Evolutionary conservation across 2,797 vertebrate genomes (phyloP).

Genomic region (Falco naumanni): DNA sequence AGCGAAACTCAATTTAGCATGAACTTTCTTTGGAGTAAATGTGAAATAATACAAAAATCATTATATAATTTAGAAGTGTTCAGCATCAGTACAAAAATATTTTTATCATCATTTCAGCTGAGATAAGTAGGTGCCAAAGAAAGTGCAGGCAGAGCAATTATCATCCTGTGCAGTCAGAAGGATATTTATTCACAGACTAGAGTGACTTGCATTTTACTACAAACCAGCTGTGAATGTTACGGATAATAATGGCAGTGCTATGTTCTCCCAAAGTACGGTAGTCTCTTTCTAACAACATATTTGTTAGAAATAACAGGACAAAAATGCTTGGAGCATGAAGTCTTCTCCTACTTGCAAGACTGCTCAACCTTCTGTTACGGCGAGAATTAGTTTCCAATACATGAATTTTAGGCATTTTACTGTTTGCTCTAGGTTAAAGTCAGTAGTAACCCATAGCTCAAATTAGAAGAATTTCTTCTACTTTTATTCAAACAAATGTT

Average conservation of each 20-base stretch:
- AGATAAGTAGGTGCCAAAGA: conserved; percentile 79
- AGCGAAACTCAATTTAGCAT: conserved; percentile 22
- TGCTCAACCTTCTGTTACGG: conserved; percentile 57
- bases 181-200: conserved; percentile 80
- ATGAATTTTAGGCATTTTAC: conserved; percentile 48
- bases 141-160: conserved; percentile 81
- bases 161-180: conserved; percentile 77
- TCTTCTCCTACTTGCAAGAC: conserved; percentile 55
- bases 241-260: conserved; percentile 74
- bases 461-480: conserved; percentile 6
- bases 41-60: conserved; percentile 73
- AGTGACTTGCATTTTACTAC: conserved; percentile 73
- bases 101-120: conserved; percentile 79
- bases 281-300: conserved; percentile 73
- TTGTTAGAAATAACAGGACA: conserved; percentile 52
- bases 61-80: conserved; percentile 77
- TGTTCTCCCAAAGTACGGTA: conserved; percentile 64
- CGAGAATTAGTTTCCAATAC: conserved; percentile 64
- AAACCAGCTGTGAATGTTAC: conserved; percentile 75
- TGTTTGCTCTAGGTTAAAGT: conserved; percentile 37
- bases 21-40: conserved; percentile 66
- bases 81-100: conserved; percentile 77
- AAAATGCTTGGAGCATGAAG: conserved; percentile 59
- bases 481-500: neutral
- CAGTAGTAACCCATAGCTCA: neutral